Evolutionary conservation across 2,113 vertebrate species (phyloP).

Genomic region (Cisticola juncidis): DNA sequence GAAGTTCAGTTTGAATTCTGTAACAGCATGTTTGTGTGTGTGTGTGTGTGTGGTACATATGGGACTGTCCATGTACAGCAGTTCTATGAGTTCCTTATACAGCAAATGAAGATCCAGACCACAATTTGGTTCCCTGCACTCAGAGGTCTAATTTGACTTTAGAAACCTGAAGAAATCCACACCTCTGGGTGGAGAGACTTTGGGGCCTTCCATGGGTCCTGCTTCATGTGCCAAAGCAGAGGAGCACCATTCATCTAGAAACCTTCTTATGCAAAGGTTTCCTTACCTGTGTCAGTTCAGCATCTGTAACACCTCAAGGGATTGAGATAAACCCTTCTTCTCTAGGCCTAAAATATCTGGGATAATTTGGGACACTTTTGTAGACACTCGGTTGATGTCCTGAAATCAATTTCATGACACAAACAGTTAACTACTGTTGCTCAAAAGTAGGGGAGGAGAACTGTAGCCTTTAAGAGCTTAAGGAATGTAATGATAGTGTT

Average conservation of each 20-base stretch:
- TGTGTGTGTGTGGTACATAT: accelerated
- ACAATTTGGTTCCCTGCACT: neutral
- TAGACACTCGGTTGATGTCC: neutral
- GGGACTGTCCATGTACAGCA: neutral
- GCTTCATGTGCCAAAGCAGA: neutral
- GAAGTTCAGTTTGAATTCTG: neutral
- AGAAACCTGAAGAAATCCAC: neutral
- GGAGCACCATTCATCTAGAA: neutral
- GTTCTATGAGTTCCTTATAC: neutral
- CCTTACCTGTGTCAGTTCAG: neutral
- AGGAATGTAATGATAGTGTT: neutral
- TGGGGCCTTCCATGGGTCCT: neutral
- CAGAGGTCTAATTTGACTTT: neutral
- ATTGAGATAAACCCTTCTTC: neutral
- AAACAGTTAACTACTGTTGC: neutral
- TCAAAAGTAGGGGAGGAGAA: neutral
- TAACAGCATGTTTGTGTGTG: accelerated
- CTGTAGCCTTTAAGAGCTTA: neutral
- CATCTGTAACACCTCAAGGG: neutral
- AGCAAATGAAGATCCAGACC: neutral
- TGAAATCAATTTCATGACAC: neutral
- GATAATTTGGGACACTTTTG: neutral
- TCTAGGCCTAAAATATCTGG: neutral
- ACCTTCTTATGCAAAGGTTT: neutral
- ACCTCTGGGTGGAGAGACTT: neutral